Base-by-base conservation (phyloP, 2,797 vertebrate species). In the Danio albolineatus region DNA sequence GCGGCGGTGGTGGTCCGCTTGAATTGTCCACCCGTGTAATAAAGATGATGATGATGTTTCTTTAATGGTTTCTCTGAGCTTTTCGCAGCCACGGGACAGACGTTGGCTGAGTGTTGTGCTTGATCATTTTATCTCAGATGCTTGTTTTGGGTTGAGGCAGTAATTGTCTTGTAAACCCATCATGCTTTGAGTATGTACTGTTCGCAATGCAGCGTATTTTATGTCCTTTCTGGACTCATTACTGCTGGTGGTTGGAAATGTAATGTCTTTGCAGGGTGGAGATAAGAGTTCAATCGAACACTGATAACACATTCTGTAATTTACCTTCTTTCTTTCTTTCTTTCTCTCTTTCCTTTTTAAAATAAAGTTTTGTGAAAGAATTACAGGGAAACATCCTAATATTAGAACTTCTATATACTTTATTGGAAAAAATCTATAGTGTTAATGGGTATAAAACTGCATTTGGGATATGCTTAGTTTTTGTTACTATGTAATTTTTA, bases 11-110 rank as follows among this genome's bases (percentile, higher is more conserved):
- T 21, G 46, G 56, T 43, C 10, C 21, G 19, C 5, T 46, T 46
- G 12, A 56, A 59, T 73, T 73, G 6, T 54, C 28, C 64, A 38
- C 6, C 16, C 1, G 41, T 44, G 28, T 43, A 13, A 59, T 60
- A 4, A 59, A 49, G 17, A 59, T 60, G 10, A 61, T 10, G 10
- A 51, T 10, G 12, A 41, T 53, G 5, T 8, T 54, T 51, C 49
- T 49, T 53, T 78, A 43, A 71, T 62, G 46, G 7, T 36, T 53
- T 44, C 67, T 62, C 13, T 71, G 76, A 67, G 53, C 21, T 46
- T 19, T 46, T 67, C 28, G 49, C 9, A 16, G 44, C n/a, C 54
- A 41, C 65, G 59, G 17, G 60, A 16, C n/a, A 39, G 17, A 16
- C 0, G 0, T 78, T 69, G 10, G 38, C 16, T 21, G 36, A 56